These are phyloP conservation scores for Anabas testudineus DNA, from an alignment of 2,797 vertebrate genomes.

Conservation along the genomic window DNA sequence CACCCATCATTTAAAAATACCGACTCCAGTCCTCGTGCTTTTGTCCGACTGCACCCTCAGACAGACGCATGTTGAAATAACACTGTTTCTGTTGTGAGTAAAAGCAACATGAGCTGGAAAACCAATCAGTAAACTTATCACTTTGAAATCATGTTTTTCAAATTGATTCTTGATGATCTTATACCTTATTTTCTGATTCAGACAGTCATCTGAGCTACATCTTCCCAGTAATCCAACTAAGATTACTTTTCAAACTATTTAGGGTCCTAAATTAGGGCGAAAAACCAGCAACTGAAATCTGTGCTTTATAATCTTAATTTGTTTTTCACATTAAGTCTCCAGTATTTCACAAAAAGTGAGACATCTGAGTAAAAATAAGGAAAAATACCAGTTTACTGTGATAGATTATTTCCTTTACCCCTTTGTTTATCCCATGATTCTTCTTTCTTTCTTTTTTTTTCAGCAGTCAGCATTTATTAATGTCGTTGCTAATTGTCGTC, in stretches of 20 bases:
- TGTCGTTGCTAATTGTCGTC: too few relatives aligned
- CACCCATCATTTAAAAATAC: constrained; percentile 58
- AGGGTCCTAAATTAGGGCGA: neutral
- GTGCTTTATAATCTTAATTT: neutral
- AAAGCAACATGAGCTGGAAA: neutral
- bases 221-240: neutral
- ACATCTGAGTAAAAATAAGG: neutral
- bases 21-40: constrained; percentile 36
- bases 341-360: too few relatives aligned
- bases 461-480: too few relatives aligned
- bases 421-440: too few relatives aligned
- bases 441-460: too few relatives aligned
- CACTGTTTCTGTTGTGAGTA: neutral
- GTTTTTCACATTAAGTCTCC: neutral
- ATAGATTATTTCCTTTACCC: neutral
- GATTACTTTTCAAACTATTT: neutral
- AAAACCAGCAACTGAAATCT: neutral
- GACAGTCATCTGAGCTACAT: too few relatives aligned
- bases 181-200: neutral
- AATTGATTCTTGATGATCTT: neutral
- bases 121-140: neutral
- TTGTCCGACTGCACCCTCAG: constrained; percentile 50
- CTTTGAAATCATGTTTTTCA: neutral
- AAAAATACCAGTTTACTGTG: neutral
- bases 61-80: constrained; percentile 55